A percentile compares a stretch with the other conserved stretches of the same genome.
These are phyloP conservation scores for Pyrocephalus nanus DNA, from an alignment of 2,797 vertebrate genomes.

Conservation along the genomic window DNA sequence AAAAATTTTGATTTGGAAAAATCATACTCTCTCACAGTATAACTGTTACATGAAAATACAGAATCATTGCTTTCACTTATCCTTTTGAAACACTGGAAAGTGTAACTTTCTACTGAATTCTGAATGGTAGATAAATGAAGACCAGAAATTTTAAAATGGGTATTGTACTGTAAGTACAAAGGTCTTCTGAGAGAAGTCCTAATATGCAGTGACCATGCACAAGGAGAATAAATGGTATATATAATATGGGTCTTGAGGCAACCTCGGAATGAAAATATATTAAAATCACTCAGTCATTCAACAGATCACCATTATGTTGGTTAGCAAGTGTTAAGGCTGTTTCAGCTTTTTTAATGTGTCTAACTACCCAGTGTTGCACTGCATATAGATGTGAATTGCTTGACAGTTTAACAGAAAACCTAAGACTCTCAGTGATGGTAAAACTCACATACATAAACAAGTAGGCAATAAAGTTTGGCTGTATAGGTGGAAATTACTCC, in stretches of 20 bases:
- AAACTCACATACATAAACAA: not conserved
- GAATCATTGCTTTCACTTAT: not conserved
- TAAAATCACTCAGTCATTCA: not conserved
- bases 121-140: not conserved
- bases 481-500: not conserved
- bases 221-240: not conserved
- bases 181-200: not conserved
- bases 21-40: not conserved
- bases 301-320: not conserved
- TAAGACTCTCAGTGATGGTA: not conserved
- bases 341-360: not conserved
- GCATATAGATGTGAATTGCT: not conserved
- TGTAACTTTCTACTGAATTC: not conserved
- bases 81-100: not conserved
- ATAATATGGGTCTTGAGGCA: not conserved
- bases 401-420: not conserved
- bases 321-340: not conserved
- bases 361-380: not conserved
- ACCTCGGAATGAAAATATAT: not conserved
- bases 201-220: not conserved
- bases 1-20: not conserved
- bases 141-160: not conserved
- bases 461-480: fast-evolving
- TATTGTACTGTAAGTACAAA: not conserved
- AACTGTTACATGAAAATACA: not conserved